Evolutionary conservation across 2,888 invertebrate genomes (phyloP), one percentile per base, ranked within the genome.

Genomic region (Blera fallax): DNA sequence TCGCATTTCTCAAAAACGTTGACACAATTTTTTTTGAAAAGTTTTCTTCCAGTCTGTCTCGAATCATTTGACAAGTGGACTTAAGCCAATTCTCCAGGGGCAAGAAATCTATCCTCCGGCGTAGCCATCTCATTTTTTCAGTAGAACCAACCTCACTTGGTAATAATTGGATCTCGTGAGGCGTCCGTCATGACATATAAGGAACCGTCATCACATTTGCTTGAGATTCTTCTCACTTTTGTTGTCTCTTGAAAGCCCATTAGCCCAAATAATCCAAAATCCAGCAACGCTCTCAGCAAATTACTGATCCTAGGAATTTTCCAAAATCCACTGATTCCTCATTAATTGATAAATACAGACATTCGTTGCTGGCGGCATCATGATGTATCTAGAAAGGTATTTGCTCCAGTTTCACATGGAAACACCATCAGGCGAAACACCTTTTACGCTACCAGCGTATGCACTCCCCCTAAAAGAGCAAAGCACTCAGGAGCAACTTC

Each of bases 361-460:
- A n/a, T 10, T 10, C 1, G 11, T 37, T 32, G 24, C 14, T 34
- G 52, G 34, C 48, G 45, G 43, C 18, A 4, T 29, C 16, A 27
- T 18, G 40, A 14, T n/a, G 37, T 40, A 32, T 54, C 7, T 18
- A 10, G 32, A 54, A 45, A 45, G 65, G 65, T 48, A 65, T 48
- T 76, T 76, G 74, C 45, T 48, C 74, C 56, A 76, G 56, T 65
- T 76, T 74, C 10, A 8, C 4, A 3, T 24, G 16, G 18, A 32
- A 56, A 45, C 11, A 4, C 52, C 29, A 14, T 64, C 64, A 56
- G 14, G 43, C 65, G 16, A 52, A 43, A 40, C 65, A 65, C 65
- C 74, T 14, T 65, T 56, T 48, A 54, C 34, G 45, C n/a, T 40
- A 29, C 45, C 45, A 45, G 37, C 50, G 16, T 2, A 24, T 21